Percentiles rank a stretch among this genome's conserved stretches.
Evolutionary conservation across 1,140 invertebrate genomes (phyloP).

Genomic region (Tribolium castaneum): DNA sequence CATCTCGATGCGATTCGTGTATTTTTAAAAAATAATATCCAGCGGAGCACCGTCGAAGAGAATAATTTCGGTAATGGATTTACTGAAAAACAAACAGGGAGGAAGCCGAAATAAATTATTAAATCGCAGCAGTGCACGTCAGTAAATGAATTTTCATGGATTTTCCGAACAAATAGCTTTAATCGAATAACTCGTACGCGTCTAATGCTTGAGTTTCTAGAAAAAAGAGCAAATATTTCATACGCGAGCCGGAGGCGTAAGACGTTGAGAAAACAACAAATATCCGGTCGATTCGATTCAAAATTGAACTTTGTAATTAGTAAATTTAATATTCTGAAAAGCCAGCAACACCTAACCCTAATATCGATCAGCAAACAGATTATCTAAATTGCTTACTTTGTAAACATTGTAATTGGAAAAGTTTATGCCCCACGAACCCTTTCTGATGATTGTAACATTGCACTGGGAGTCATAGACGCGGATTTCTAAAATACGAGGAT

Average conservation of each 20-base stretch:
- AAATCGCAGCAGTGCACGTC: constrained; percentile 18
- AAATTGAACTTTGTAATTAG: constrained; percentile 52
- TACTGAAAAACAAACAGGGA: constrained; percentile 27
- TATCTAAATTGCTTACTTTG: constrained; percentile 59
- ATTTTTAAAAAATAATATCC: constrained; percentile 25
- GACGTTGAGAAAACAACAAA: constrained; percentile 37
- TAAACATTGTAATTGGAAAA: constrained; percentile 59
- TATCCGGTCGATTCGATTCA: constrained; percentile 44
- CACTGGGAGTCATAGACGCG: constrained; percentile 23
- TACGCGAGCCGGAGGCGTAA: neutral
- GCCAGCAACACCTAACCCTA: constrained; percentile 51
- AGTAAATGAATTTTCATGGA: constrained; percentile 21
- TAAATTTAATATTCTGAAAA: constrained; percentile 52
- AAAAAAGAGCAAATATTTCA: constrained; percentile 21
- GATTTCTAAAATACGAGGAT: constrained; percentile 32
- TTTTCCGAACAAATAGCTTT: constrained; percentile 23
- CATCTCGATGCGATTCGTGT: neutral
- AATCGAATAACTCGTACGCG: constrained; percentile 22
- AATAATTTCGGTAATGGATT: constrained; percentile 32
- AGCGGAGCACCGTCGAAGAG: constrained; percentile 19
- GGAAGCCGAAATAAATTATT: constrained; percentile 34
- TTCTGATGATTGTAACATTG: constrained; percentile 37
- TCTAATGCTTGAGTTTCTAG: neutral
- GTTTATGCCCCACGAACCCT: constrained; percentile 48
- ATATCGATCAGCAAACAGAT: constrained; percentile 58